Evolutionary conservation across 2,113 vertebrate genomes (phyloP).

Genomic region (Axis porcinus): DNA sequence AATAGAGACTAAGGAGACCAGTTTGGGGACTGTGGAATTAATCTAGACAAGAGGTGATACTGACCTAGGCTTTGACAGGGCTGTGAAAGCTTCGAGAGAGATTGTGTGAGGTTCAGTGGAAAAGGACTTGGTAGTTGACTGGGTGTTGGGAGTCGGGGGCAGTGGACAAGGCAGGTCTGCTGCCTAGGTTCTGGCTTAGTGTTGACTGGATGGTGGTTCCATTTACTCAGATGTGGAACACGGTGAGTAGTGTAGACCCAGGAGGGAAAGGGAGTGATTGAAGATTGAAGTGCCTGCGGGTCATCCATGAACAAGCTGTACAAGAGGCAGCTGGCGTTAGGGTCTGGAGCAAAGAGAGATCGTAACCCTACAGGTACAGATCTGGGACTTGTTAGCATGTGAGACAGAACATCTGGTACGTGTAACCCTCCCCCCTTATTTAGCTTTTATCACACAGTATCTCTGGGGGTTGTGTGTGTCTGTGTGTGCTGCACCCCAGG

Average conservation of each 20-base stretch:
- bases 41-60: neutral
- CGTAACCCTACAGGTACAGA: neutral
- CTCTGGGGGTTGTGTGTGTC: neutral
- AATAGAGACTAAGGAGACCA: neutral
- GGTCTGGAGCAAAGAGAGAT: neutral
- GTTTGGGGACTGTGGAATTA: neutral
- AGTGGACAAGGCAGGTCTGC: neutral
- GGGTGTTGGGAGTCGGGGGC: neutral
- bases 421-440: neutral
- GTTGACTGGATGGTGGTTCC: neutral
- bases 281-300: neutral
- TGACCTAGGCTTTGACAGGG: neutral
- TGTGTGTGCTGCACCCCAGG: neutral
- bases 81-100: neutral
- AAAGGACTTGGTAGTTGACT: neutral
- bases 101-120: neutral
- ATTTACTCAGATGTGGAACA: neutral
- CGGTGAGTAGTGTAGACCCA: neutral
- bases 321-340: neutral
- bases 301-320: neutral
- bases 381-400: neutral
- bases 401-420: neutral
- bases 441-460: neutral
- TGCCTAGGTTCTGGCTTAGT: neutral
- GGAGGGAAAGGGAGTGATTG: neutral